phyloP scores from a whole-genome alignment of 2,888 invertebrate genomes.

The Bugulina stolonifera region DNA sequence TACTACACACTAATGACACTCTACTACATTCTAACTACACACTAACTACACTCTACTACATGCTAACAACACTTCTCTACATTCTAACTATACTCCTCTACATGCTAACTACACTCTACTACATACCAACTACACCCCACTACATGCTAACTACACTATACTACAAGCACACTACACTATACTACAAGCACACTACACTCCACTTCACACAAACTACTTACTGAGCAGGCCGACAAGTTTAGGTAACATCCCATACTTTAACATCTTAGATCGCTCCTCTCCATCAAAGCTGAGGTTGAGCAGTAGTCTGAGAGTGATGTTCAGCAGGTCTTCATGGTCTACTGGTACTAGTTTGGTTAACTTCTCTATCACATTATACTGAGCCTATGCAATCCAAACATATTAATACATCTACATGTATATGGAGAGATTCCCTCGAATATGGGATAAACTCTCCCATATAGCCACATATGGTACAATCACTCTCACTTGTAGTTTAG shows the following conservation, averaged over 20 bases:
- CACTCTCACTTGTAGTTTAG: too few relatives aligned
- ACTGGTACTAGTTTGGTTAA: slow-evolving; percentile 70
- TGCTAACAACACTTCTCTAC: too few relatives aligned
- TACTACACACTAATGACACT: not conserved
- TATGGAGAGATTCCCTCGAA: too few relatives aligned
- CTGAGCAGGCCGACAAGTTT: slow-evolving; percentile 82
- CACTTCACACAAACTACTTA: too few relatives aligned
- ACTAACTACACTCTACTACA: not conserved
- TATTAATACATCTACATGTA: too few relatives aligned
- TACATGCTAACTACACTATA: too few relatives aligned
- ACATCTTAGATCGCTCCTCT: slow-evolving; percentile 78
- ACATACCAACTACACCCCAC: not conserved
- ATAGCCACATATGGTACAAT: too few relatives aligned
- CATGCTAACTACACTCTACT: not conserved
- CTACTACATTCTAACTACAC: not conserved
- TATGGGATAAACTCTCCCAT: too few relatives aligned
- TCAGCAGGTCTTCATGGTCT: slow-evolving; percentile 64
- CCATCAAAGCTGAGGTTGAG: slow-evolving; percentile 94
- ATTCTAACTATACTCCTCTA: not conserved
- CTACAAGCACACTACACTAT: not conserved
- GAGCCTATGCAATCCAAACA: too few relatives aligned
- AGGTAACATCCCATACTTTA: slow-evolving; percentile 78
- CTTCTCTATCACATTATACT: slow-evolving; percentile 56
- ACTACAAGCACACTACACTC: not conserved
- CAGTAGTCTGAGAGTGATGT: slow-evolving; percentile 77